A percentile compares a stretch with the other conserved stretches of the same genome.
Conservation (phyloP, 2,888 invertebrate species). For the Pristionchus mayeri region DNA sequence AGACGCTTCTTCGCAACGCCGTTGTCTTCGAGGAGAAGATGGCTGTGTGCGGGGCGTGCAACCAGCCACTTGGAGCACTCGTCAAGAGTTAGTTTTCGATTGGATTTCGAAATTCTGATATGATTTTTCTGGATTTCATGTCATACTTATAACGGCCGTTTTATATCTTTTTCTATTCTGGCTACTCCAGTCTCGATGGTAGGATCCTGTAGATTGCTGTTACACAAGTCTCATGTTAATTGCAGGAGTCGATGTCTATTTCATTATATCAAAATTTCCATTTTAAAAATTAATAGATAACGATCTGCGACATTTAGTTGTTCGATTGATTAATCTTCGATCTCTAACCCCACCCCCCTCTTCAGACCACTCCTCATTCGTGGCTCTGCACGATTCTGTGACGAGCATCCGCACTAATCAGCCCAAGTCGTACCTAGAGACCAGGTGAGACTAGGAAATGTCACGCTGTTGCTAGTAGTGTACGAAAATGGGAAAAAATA, state of each 20-base stretch:
- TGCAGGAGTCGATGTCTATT: too few species aligned
- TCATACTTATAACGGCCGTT: too few species aligned
- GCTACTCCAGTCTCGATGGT: too few species aligned
- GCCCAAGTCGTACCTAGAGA: conserved; percentile 37
- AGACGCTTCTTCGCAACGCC: conserved; percentile 51
- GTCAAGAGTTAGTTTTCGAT: conserved; percentile 54
- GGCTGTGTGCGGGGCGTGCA: conserved; percentile 57
- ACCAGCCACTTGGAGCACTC: conserved; percentile 54
- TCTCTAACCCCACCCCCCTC: neutral
- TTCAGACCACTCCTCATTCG: conserved; percentile 24
- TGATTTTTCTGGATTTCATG: too few species aligned
- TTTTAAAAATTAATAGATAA: too few species aligned
- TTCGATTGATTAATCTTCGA: neutral
- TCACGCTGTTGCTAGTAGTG: too few species aligned
- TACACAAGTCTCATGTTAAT: too few species aligned
- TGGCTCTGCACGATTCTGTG: conserved; percentile 29
- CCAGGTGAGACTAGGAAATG: conserved; percentile 8
- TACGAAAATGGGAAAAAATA: too few species aligned
- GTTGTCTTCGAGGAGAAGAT: conserved; percentile 52
- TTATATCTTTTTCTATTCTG: too few species aligned
- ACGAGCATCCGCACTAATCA: conserved; percentile 35
- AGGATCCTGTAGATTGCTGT: too few species aligned
- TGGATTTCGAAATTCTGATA: neutral
- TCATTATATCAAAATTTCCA: too few species aligned
- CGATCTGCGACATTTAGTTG: too few species aligned